Evolutionary conservation across 2,888 invertebrate species (phyloP).

Genomic region (Dendrolimus pini): DNA sequence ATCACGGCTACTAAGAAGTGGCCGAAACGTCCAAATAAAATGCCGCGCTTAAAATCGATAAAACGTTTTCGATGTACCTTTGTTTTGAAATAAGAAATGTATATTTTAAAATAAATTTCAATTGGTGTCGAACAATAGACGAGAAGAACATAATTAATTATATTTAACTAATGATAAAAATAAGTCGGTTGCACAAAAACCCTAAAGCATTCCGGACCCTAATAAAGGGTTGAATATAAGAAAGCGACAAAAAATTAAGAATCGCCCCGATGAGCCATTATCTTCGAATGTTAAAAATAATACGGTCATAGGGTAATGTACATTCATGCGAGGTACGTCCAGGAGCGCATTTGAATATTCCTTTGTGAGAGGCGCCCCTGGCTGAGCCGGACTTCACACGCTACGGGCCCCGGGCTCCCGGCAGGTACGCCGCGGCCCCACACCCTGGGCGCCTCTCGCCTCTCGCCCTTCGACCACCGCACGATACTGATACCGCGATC

Average conservation of each 20-base stretch:
- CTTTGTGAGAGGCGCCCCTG: slow-evolving; percentile 52
- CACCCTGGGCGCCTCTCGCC: slow-evolving; percentile 4
- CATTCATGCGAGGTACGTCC: slow-evolving; percentile 72
- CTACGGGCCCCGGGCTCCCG: slow-evolving; percentile 26
- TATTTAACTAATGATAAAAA: slow-evolving; percentile 16
- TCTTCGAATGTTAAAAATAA: slow-evolving; percentile 74
- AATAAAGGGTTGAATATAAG: slow-evolving; percentile 62
- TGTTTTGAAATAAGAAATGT: no score
- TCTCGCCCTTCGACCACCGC: slow-evolving; percentile 18
- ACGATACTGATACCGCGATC: slow-evolving; percentile 18
- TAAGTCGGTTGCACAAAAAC: slow-evolving; percentile 62
- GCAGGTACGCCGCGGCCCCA: slow-evolving; percentile 33
- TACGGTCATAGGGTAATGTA: slow-evolving; percentile 73
- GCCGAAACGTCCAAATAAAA: no score
- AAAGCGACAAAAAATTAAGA: slow-evolving; percentile 71
- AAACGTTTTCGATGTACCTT: no score
- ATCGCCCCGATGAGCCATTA: slow-evolving; percentile 75
- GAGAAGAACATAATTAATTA: slow-evolving; percentile 15
- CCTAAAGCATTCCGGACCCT: slow-evolving; percentile 66
- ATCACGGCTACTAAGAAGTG: no score
- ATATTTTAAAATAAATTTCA: neutral
- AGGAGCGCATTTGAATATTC: slow-evolving; percentile 72
- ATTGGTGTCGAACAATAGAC: slow-evolving; percentile 1
- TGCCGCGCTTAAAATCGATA: no score
- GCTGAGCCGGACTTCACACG: slow-evolving; percentile 73